Evolutionary conservation across 1,140 invertebrate species (phyloP).

Genomic region (Sipha flava): DNA sequence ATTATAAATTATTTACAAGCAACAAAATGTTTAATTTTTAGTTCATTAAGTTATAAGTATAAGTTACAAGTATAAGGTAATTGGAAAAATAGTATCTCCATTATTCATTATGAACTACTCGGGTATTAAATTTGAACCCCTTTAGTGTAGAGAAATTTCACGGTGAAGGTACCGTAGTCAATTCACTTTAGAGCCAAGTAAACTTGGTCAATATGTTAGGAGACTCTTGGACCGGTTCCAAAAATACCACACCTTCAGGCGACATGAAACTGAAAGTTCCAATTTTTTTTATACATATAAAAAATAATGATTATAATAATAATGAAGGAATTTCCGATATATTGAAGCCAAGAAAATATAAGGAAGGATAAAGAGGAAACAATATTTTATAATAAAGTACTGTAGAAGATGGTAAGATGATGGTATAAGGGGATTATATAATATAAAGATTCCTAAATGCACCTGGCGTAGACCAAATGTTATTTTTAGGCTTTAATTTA

Average conservation of each 20-base stretch:
- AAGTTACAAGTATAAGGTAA: not conserved
- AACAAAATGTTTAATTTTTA: not conserved
- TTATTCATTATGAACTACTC: not conserved
- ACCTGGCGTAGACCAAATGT: constrained; percentile 16
- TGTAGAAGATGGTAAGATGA: not conserved
- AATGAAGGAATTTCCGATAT: not conserved
- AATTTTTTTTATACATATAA: not conserved
- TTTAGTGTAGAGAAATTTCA: not conserved
- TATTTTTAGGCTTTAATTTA: constrained; percentile 27
- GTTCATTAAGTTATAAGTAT: not conserved
- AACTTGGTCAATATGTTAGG: constrained; percentile 27
- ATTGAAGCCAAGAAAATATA: constrained; percentile 22
- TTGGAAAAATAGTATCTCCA: not conserved
- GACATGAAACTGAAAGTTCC: not conserved
- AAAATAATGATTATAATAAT: not conserved
- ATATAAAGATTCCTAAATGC: constrained; percentile 7
- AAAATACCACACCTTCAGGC: not conserved
- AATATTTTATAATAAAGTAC: constrained; percentile 18
- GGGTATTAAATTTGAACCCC: not conserved
- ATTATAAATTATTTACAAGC: too few relatives aligned
- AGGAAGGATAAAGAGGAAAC: not conserved
- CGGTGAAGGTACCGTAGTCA: not conserved
- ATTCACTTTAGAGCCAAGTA: constrained; percentile 22
- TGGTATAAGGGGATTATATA: constrained; percentile 3
- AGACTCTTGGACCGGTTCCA: constrained; percentile 15